Evolutionary conservation across 92 coral and sea anemone genomes (phyloP).

Genomic region (Paragorgia papillata): DNA sequence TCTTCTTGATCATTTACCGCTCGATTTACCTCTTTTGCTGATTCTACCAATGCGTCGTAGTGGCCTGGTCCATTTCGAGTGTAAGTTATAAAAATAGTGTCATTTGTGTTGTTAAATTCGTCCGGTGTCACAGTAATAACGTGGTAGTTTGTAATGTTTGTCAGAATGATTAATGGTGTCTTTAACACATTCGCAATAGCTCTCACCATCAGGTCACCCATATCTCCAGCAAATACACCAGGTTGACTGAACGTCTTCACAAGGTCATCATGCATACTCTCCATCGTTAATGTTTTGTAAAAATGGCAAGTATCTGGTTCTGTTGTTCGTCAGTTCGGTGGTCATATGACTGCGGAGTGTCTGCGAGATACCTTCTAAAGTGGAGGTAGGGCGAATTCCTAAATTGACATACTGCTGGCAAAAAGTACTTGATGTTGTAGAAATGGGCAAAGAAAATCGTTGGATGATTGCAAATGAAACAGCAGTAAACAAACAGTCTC

Average conservation of each 20-base stretch:
- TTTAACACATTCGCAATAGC: slow-evolving; percentile 50
- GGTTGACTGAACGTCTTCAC: slow-evolving; percentile 44
- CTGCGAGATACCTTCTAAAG: slow-evolving; percentile 29
- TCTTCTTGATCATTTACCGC: slow-evolving; percentile 10
- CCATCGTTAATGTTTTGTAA: background rate
- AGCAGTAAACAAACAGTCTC: slow-evolving; percentile 46
- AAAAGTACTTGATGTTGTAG: slow-evolving; percentile 21
- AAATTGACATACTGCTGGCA: slow-evolving; percentile 17
- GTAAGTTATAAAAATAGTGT: slow-evolving; percentile 28
- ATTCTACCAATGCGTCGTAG: slow-evolving; percentile 46
- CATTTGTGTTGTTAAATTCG: slow-evolving; percentile 29
- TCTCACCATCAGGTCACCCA: slow-evolving; percentile 57
- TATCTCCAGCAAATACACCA: slow-evolving; percentile 52
- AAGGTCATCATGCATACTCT: slow-evolving; percentile 25
- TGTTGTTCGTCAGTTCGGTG: slow-evolving; percentile 29
- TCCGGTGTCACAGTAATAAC: too few relatives aligned
- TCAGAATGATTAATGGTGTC: slow-evolving; percentile 36
- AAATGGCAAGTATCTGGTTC: slow-evolving; percentile 34
- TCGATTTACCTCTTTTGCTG: background rate
- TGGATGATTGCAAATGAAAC: slow-evolving; percentile 35
- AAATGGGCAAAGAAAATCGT: background rate
- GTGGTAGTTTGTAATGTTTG: slow-evolving; percentile 43
- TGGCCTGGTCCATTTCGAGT: slow-evolving; percentile 54
- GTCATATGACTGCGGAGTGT: slow-evolving; percentile 40
- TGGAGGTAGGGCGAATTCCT: slow-evolving; percentile 34